Conservation (phyloP, 2,888 invertebrate genomes). For the Ctenicera cuprea region DNA sequence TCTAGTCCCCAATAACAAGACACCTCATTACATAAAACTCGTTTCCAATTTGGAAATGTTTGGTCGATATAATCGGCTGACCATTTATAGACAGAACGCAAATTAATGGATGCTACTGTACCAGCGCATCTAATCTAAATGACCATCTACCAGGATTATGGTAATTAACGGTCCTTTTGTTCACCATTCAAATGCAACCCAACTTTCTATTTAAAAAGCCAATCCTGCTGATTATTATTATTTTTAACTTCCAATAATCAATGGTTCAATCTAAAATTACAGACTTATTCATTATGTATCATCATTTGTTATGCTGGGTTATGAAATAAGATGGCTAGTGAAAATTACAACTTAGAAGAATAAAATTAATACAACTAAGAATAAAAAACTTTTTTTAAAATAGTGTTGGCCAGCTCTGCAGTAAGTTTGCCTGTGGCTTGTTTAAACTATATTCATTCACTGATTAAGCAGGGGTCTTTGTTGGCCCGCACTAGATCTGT, state of each 20-base stretch:
- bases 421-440: no score
- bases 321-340: no score
- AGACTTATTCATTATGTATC: not conserved
- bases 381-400: no score
- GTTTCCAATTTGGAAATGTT: constrained; percentile 40
- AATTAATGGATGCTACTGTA: constrained; percentile 44
- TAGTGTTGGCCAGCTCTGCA: no score
- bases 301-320: not conserved
- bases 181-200: not conserved
- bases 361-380: no score
- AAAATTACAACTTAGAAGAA: no score
- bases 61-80: constrained; percentile 40
- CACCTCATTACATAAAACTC: constrained; percentile 41
- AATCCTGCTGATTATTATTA: not conserved
- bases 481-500: no score
- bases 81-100: constrained; percentile 41
- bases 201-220: not conserved
- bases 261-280: not conserved
- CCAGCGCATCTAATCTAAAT: constrained; percentile 22
- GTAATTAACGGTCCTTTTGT: constrained; percentile 28
- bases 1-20: constrained; percentile 35
- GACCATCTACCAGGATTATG: constrained; percentile 28
- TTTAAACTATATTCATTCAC: no score
- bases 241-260: not conserved
- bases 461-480: no score